Conservation (phyloP, 2,797 vertebrate species). For the Acrossocheilus fasciatus region DNA sequence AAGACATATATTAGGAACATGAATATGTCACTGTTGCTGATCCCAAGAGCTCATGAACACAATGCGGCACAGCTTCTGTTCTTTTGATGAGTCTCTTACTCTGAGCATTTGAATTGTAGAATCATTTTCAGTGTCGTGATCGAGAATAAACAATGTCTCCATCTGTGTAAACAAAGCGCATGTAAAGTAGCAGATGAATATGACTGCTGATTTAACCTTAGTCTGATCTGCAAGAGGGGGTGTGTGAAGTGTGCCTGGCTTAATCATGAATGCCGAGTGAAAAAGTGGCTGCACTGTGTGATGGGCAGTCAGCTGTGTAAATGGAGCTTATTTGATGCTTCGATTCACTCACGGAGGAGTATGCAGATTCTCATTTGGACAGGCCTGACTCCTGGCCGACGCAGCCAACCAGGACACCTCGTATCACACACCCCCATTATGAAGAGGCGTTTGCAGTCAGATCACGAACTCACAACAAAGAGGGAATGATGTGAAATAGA, state of each 20-base stretch:
- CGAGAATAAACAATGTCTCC: constrained; percentile 23
- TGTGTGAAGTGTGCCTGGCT: constrained; percentile 29
- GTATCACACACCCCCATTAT: constrained; percentile 35
- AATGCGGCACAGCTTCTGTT: constrained; percentile 18
- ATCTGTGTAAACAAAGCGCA: constrained; percentile 41
- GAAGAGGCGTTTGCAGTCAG: constrained; percentile 40
- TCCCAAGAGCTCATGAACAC: constrained; percentile 26
- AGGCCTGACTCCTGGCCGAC: constrained; percentile 42
- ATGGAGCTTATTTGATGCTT: constrained; percentile 62
- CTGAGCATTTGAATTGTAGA: constrained; percentile 35
- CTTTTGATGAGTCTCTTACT: constrained; percentile 37
- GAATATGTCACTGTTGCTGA: background rate
- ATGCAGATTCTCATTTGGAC: constrained; percentile 48
- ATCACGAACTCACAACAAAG: constrained; percentile 51
- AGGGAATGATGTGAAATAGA: constrained; percentile 13
- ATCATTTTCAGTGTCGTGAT: constrained; percentile 16
- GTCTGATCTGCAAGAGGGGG: constrained; percentile 22
- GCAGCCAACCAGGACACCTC: constrained; percentile 30
- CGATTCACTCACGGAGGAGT: constrained; percentile 48
- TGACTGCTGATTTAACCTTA: constrained; percentile 44
- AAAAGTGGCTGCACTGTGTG: constrained; percentile 12
- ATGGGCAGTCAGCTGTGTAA: constrained; percentile 59
- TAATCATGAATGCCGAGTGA: constrained; percentile 30
- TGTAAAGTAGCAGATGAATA: constrained; percentile 42
- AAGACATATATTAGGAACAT: background rate